phyloP scores from a whole-genome alignment of 2,888 invertebrate species.

The Drymonia ruficornis region DNA sequence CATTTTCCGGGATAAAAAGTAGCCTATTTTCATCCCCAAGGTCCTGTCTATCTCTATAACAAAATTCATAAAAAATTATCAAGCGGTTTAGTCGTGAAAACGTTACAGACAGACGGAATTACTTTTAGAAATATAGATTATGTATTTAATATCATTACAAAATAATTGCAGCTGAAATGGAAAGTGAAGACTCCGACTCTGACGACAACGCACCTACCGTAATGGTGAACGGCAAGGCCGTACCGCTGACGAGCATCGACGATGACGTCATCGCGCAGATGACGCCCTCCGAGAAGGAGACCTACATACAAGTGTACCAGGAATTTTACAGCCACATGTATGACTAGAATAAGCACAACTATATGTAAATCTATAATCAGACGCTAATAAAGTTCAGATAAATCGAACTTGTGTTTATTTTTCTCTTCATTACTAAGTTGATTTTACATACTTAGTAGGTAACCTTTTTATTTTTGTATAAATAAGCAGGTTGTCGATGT shows the following conservation, averaged over 20 bases:
- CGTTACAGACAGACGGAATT: too few species aligned
- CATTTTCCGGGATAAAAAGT: too few species aligned
- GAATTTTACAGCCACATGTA: slow-evolving; percentile 96
- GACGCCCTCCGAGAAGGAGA: slow-evolving; percentile 96
- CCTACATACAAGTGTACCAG: slow-evolving; percentile 96
- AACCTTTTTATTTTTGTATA: too few species aligned
- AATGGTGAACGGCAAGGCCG: slow-evolving; percentile 90
- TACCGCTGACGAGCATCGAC: slow-evolving; percentile 93
- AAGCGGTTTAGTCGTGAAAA: too few species aligned
- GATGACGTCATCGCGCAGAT: slow-evolving; percentile 95
- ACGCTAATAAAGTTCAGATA: slow-evolving; percentile 30
- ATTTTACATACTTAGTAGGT: too few species aligned
- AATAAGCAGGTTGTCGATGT: too few species aligned
- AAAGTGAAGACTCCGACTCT: slow-evolving; percentile 90
- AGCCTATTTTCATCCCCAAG: too few species aligned
- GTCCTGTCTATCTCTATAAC: too few species aligned
- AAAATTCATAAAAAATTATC: too few species aligned
- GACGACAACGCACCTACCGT: slow-evolving; percentile 93
- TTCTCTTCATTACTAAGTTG: neutral
- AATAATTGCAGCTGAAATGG: slow-evolving; percentile 86
- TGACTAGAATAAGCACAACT: slow-evolving; percentile 78
- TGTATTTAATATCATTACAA: too few species aligned
- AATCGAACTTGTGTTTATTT: neutral
- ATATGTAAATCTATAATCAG: slow-evolving; percentile 32
- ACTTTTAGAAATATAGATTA: too few species aligned